phyloP scores from a whole-genome alignment of 2,888 invertebrate species.

The Apomyelois bistriatella region DNA sequence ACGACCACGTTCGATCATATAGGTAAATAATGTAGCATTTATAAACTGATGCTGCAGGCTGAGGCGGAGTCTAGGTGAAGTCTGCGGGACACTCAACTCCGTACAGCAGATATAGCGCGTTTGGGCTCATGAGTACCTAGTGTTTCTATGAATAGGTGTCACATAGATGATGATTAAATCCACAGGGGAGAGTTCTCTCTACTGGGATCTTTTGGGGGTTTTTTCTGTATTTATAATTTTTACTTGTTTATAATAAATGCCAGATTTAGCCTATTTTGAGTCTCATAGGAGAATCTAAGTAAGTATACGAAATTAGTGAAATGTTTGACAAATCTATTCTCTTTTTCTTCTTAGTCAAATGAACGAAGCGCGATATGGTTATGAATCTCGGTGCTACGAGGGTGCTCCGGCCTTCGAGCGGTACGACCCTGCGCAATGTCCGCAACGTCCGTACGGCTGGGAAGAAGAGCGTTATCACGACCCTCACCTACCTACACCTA shows the following conservation, averaged over 20 bases:
- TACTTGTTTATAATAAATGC: no score
- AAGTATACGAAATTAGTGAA: no score
- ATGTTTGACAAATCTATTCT: neutral
- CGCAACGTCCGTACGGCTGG: slow-evolving; percentile 75
- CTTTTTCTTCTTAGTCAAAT: slow-evolving; percentile 65
- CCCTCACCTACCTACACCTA: slow-evolving; percentile 78
- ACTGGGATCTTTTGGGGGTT: no score
- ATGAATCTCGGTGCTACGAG: slow-evolving; percentile 75
- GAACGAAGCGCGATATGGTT: slow-evolving; percentile 80
- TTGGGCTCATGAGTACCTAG: no score
- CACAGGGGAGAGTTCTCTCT: no score
- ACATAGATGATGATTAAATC: no score
- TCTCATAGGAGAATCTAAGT: neutral
- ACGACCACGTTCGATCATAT: slow-evolving; percentile 80
- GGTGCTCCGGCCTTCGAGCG: slow-evolving; percentile 75
- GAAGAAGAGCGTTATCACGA: slow-evolving; percentile 82
- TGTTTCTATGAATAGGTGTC: no score
- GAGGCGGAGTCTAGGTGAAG: no score
- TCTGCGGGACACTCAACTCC: no score
- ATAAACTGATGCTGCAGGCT: no score
- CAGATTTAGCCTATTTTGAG: neutral
- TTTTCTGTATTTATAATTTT: no score
- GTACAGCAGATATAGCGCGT: no score
- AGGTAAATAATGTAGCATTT: slow-evolving; percentile 41
- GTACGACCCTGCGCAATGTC: slow-evolving; percentile 74